Conservation (phyloP, 1,140 invertebrate genomes). For the Aphidius ervi region DNA sequence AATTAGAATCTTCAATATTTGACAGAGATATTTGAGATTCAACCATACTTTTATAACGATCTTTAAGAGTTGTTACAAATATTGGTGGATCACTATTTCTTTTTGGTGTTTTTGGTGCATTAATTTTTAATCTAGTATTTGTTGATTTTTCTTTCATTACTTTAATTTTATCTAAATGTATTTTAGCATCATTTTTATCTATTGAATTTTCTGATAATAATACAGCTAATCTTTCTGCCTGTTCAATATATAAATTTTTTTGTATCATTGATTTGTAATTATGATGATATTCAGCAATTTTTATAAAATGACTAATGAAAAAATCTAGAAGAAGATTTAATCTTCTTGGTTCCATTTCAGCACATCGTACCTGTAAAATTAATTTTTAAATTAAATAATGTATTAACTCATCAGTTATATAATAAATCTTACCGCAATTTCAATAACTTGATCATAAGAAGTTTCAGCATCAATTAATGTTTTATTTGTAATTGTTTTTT, state of each 20-base stretch:
- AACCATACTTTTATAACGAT: slow-evolving; percentile 25
- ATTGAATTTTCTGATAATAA: slow-evolving; percentile 59
- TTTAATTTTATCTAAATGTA: slow-evolving; percentile 52
- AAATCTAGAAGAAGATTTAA: slow-evolving; percentile 60
- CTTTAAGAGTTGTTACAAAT: slow-evolving; percentile 28
- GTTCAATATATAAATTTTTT: slow-evolving; percentile 63
- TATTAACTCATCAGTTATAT: neutral
- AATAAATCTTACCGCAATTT: slow-evolving; percentile 41
- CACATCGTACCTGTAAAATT: slow-evolving; percentile 38
- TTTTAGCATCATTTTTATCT: slow-evolving; percentile 49
- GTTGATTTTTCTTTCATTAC: slow-evolving; percentile 37
- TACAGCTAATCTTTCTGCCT: slow-evolving; percentile 62
- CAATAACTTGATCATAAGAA: slow-evolving; percentile 38
- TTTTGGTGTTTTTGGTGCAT: slow-evolving; percentile 35
- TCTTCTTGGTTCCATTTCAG: slow-evolving; percentile 38
- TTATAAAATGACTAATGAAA: slow-evolving; percentile 66
- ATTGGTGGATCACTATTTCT: slow-evolving; percentile 36
- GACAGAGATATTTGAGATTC: slow-evolving; percentile 5
- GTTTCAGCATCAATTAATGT: slow-evolving; percentile 35
- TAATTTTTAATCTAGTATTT: slow-evolving; percentile 6
- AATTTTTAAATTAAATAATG: neutral
- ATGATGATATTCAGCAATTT: slow-evolving; percentile 61
- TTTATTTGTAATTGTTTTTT: slow-evolving; percentile 26
- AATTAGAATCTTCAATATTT: no score
- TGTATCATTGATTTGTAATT: slow-evolving; percentile 57